Conservation (phyloP, 2,113 vertebrate species). For the Sminthopsis crassicaudata region DNA sequence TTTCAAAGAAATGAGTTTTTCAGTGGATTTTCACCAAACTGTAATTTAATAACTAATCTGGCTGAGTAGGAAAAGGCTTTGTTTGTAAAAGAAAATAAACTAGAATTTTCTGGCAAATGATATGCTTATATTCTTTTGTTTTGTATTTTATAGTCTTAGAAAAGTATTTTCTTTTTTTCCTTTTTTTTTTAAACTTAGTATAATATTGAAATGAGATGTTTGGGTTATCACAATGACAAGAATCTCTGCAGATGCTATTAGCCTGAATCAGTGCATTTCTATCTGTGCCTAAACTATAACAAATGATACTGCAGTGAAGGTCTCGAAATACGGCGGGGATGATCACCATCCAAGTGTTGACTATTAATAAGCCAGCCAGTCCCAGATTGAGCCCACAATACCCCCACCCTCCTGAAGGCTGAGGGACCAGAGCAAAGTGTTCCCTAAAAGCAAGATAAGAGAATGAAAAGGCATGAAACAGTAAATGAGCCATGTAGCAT, state of each 20-base stretch:
- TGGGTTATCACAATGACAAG: neutral
- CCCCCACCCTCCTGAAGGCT: neutral
- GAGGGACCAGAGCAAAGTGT: neutral
- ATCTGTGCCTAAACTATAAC: neutral
- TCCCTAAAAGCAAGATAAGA: neutral
- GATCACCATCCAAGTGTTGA: neutral
- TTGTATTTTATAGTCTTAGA: neutral
- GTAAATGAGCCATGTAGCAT: neutral
- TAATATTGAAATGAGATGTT: neutral
- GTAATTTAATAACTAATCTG: neutral
- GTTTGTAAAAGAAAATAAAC: slow-evolving; percentile 7
- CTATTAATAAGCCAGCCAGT: neutral
- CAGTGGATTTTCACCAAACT: neutral
- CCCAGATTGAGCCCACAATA: neutral
- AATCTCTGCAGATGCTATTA: neutral
- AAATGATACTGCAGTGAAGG: neutral
- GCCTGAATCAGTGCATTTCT: neutral
- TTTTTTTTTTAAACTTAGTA: neutral
- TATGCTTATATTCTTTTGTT: neutral
- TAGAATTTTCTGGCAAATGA: neutral
- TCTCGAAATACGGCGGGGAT: neutral
- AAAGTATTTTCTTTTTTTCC: neutral
- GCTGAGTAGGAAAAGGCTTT: neutral
- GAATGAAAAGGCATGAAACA: neutral
- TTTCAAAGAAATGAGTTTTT: neutral